Evolutionary conservation across 2,113 vertebrate species (phyloP).

Genomic region (Toxostoma redivivum): DNA sequence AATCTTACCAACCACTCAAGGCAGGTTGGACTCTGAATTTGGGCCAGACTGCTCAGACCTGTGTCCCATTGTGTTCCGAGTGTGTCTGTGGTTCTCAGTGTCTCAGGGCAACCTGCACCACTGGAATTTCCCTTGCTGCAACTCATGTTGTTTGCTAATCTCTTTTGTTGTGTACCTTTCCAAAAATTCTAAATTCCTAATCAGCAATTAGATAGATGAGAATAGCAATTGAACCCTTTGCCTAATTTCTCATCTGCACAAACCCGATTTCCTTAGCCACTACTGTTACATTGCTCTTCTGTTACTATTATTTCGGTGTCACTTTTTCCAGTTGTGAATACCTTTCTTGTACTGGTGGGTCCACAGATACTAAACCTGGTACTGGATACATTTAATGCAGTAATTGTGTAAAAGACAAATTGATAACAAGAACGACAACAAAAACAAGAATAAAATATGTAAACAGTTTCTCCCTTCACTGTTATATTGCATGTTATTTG

Average conservation of each 20-base stretch:
- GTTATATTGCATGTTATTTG: not conserved
- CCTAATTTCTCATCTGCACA: not conserved
- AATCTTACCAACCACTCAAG: not conserved
- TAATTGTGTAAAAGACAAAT: not conserved
- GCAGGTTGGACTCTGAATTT: not conserved
- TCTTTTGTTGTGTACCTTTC: not conserved
- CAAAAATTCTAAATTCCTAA: not conserved
- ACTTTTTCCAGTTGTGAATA: not conserved
- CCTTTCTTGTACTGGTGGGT: not conserved
- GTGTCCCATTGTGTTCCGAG: not conserved
- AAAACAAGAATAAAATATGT: not conserved
- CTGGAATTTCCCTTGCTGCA: not conserved
- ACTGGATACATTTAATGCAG: not conserved
- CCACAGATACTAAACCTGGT: not conserved
- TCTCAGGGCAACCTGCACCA: not conserved
- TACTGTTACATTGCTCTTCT: not conserved
- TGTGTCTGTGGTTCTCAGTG: not conserved
- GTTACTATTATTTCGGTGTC: not conserved
- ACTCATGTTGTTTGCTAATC: not conserved
- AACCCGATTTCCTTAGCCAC: not conserved
- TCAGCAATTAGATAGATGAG: not conserved
- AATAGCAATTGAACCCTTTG: not conserved
- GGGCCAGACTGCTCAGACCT: not conserved
- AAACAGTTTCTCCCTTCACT: fast-evolving
- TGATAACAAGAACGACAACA: not conserved